These are phyloP conservation scores for Cavia aperea DNA, from an alignment of 2,113 vertebrate genomes.

Conservation along the genomic window DNA sequence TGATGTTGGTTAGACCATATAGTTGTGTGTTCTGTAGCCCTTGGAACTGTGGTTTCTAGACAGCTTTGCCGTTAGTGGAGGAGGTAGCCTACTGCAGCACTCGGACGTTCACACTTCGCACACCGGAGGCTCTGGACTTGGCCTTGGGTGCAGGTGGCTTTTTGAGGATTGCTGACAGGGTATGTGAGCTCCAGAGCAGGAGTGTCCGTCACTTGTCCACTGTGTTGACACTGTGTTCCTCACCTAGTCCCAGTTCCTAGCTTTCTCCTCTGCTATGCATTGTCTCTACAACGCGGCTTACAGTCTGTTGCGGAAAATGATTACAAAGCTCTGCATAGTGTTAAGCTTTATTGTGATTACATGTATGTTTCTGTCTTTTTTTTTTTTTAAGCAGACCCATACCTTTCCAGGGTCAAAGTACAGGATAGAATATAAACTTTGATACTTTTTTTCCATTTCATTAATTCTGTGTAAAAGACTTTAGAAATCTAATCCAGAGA, in stretches of 20 bases:
- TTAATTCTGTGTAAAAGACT: constrained; percentile 61
- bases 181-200: not conserved
- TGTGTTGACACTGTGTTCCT: constrained; percentile 61
- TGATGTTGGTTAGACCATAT: constrained; percentile 54
- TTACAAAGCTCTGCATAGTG: constrained; percentile 68
- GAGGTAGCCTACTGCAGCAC: constrained; percentile 62
- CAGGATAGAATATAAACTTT: constrained; percentile 69
- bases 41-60: constrained; percentile 64
- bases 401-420: constrained; percentile 73
- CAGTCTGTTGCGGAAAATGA: constrained; percentile 67
- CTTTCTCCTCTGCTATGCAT: constrained; percentile 70
- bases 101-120: constrained; percentile 33
- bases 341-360: constrained; percentile 61
- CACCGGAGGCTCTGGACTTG: constrained; percentile 24
- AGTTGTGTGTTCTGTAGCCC: constrained; percentile 57
- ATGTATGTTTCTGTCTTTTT: constrained; percentile 26
- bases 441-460: constrained; percentile 61
- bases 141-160: constrained; percentile 48
- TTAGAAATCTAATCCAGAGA: constrained; percentile 57
- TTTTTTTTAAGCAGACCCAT: constrained; percentile 41
- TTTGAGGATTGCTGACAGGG: not conserved
- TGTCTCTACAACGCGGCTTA: constrained; percentile 73
- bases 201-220: constrained; percentile 43
- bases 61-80: constrained; percentile 23
- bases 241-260: constrained; percentile 41